Evolutionary conservation across 1,140 invertebrate species (phyloP), one percentile per base, ranked within the genome.

Genomic region (Drosophila triauraria): DNA sequence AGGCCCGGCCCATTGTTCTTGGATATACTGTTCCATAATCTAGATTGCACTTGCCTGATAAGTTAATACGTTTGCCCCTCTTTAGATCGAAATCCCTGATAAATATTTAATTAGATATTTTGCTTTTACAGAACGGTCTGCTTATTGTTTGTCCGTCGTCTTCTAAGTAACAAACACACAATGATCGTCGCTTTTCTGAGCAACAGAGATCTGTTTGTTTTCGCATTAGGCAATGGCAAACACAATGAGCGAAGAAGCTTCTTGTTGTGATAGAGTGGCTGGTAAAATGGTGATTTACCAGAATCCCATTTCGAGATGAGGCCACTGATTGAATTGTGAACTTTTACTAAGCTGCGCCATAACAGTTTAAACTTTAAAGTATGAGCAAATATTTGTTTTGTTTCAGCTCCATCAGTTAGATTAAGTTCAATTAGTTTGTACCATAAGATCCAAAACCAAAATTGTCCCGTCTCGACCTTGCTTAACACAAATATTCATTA

Each of bases 21-120:
- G 48, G 15, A 53, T 5, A 61, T 23, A 58, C 44, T 58, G 51
- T 44, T 51, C 43, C 46, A n/a, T 30, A 60, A 70, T 75, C 70
- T 84, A 60, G 80, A 86, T 87, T 77, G 69, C 48, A 69, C 62
- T 78, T 47, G 62, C n/a, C 44, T 61, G 82, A 86, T 86, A 86
- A 82, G 65, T 47, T 76, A 67, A 82, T 82, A 72, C 46, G 23
- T 56, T 82, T 82, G 78, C 69, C 72, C 65, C 75, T 72, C 65
- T 72, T 61, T 59, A 64, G 70, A 86, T 86, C 42, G n/a, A 71
- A 79, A 82, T 87, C 83, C 57, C 30, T 65, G 80, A 86, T 86
- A 86, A 86, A 87, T 87, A 87, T 86, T 86, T 82, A 86, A 86
- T 86, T 86, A 87, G 83, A 53, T 62, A 64, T 86, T 82, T 82